A percentile compares a stretch with the other conserved stretches of the same genome.
Evolutionary conservation across 1,140 invertebrate species (phyloP).

Genomic region (Saccostrea echinata): DNA sequence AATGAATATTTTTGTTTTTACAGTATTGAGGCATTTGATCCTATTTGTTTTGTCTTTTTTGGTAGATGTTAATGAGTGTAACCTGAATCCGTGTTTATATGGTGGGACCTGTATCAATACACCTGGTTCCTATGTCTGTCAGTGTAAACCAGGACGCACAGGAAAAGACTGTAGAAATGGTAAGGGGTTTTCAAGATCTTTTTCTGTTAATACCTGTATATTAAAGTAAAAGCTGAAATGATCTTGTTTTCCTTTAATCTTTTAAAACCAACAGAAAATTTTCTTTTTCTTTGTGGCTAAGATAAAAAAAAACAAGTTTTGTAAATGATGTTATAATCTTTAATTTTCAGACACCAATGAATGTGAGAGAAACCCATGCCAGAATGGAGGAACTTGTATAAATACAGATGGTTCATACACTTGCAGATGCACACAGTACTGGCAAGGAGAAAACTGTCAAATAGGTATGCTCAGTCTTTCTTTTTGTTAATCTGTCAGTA

Average conservation of each 20-base stretch:
- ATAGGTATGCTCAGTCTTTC: slow-evolving; percentile 51
- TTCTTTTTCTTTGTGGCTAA: neutral
- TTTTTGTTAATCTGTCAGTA: no score
- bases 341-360: slow-evolving; percentile 50
- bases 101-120: slow-evolving; percentile 74
- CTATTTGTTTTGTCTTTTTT: neutral
- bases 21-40: no score
- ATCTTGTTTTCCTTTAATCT: neutral
- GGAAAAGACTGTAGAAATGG: slow-evolving; percentile 78
- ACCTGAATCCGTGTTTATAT: slow-evolving; percentile 88
- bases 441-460: slow-evolving; percentile 97
- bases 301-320: neutral
- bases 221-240: neutral
- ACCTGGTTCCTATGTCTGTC: slow-evolving; percentile 56
- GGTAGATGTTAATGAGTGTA: slow-evolving; percentile 84
- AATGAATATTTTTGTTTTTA: no score
- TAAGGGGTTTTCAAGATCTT: slow-evolving; percentile 28
- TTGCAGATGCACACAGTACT: slow-evolving; percentile 92
- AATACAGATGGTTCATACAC: slow-evolving; percentile 83
- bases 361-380: slow-evolving; percentile 85
- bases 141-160: slow-evolving; percentile 41
- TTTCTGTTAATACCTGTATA: neutral
- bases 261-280: neutral
- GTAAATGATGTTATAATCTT: neutral
- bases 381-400: slow-evolving; percentile 96